These are phyloP conservation scores for Enteromius treurensis DNA, from an alignment of 2,797 vertebrate species.

Conservation along the genomic window DNA sequence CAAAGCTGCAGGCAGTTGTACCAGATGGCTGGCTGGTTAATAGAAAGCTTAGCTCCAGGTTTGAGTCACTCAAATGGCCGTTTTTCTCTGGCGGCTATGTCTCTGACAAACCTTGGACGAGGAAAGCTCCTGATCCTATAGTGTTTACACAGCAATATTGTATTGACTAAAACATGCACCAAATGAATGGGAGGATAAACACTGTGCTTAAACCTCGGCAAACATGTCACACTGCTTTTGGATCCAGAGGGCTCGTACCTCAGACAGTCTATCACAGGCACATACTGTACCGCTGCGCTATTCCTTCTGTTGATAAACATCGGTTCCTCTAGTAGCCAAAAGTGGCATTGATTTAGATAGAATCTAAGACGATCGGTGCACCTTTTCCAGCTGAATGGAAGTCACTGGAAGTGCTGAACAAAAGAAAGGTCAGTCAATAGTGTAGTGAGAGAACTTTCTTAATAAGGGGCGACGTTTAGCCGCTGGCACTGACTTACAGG, in stretches of 20 bases:
- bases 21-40: conserved; percentile 44
- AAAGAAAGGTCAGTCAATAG: conserved; percentile 23
- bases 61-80: conserved; percentile 39
- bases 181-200: conserved; percentile 19
- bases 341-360: conserved; percentile 33
- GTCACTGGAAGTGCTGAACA: conserved; percentile 30
- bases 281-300: not conserved
- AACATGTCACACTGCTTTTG: conserved; percentile 26
- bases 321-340: conserved; percentile 7
- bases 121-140: conserved; percentile 40
- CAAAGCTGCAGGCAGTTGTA: conserved; percentile 34
- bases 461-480: not conserved
- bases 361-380: conserved; percentile 22
- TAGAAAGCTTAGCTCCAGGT: conserved; percentile 54
- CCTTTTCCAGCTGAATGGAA: conserved; percentile 20
- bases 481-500: not conserved
- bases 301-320: conserved; percentile 17
- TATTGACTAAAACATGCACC: conserved; percentile 21
- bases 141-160: conserved; percentile 23
- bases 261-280: conserved; percentile 7
- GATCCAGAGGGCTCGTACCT: conserved; percentile 12
- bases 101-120: conserved; percentile 7
- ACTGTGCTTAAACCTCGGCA: conserved; percentile 11
- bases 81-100: conserved; percentile 20
- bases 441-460: not conserved